These are phyloP conservation scores for Spodoptera littoralis DNA, from an alignment of 2,888 invertebrate species.

Conservation along the genomic window DNA sequence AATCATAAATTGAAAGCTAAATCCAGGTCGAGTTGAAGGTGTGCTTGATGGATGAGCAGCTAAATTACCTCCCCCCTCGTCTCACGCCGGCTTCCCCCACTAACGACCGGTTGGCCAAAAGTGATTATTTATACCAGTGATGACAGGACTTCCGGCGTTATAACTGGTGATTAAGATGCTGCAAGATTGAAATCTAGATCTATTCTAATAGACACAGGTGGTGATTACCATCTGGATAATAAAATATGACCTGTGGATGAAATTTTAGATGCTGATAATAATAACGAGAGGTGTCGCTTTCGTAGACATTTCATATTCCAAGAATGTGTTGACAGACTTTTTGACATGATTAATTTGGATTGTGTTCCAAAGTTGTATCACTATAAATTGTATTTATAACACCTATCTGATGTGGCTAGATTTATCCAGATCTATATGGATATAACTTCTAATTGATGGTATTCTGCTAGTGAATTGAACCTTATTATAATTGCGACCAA, in stretches of 20 bases:
- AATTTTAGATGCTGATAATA: constrained; percentile 30
- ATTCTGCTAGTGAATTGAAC: constrained; percentile 1
- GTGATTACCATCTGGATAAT: constrained; percentile 47
- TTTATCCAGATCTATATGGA: too few relatives aligned
- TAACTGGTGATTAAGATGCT: constrained; percentile 72
- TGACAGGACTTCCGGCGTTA: constrained; percentile 85
- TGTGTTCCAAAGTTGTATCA: constrained; percentile 9
- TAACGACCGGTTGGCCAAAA: constrained; percentile 80
- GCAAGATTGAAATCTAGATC: constrained; percentile 70
- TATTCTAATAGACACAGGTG: constrained; percentile 55
- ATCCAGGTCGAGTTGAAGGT: constrained; percentile 79
- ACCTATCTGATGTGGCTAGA: too few relatives aligned
- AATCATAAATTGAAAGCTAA: constrained; percentile 76
- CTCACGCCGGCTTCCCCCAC: constrained; percentile 57
- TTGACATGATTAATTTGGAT: constrained; percentile 35
- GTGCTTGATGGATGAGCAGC: constrained; percentile 82
- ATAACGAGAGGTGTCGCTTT: constrained; percentile 25
- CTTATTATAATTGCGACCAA: constrained; percentile 15
- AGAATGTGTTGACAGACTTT: constrained; percentile 34
- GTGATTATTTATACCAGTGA: constrained; percentile 82
- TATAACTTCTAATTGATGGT: neutral
- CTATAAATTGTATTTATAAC: constrained; percentile 5
- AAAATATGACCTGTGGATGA: constrained; percentile 43
- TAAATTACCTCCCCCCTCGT: constrained; percentile 75
- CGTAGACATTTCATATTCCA: constrained; percentile 9